Conservation (phyloP, 2,888 invertebrate species). For the Heliconius charithonia region DNA sequence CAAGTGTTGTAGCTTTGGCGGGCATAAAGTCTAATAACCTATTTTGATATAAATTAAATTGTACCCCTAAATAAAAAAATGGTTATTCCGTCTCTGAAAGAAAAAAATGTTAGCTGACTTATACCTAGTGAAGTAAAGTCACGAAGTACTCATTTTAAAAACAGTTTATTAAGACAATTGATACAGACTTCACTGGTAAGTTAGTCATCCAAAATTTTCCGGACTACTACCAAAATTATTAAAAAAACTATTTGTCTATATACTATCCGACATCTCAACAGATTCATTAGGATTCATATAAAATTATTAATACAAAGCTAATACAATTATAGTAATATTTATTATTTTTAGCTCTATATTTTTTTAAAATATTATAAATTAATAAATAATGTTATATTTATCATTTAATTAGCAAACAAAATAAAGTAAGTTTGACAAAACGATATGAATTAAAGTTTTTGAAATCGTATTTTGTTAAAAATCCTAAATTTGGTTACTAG, state of each 20-base stretch:
- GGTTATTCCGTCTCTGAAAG: slow-evolving; percentile 55
- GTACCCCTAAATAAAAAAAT: slow-evolving; percentile 28
- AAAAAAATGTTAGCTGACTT: slow-evolving; percentile 47
- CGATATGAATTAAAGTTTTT: background rate
- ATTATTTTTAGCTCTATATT: too few relatives aligned
- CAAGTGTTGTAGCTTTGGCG: slow-evolving; percentile 81
- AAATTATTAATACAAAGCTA: too few relatives aligned
- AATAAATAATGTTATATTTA: too few relatives aligned
- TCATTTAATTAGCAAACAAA: background rate
- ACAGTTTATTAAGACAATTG: too few relatives aligned
- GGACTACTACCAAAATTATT: too few relatives aligned
- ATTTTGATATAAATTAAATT: slow-evolving; percentile 32
- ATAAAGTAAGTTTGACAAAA: too few relatives aligned
- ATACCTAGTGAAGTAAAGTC: slow-evolving; percentile 42
- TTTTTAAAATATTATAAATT: too few relatives aligned
- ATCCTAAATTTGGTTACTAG: too few relatives aligned
- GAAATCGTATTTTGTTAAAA: background rate
- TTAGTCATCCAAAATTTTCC: too few relatives aligned
- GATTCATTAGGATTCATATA: background rate
- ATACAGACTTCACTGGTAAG: too few relatives aligned
- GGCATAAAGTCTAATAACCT: slow-evolving; percentile 66
- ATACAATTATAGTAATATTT: background rate
- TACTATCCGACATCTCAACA: background rate
- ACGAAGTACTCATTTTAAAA: slow-evolving; percentile 23
- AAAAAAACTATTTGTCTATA: background rate